These are phyloP conservation scores for Diorhabda elongata DNA, from an alignment of 1,140 invertebrate genomes.

Conservation along the genomic window DNA sequence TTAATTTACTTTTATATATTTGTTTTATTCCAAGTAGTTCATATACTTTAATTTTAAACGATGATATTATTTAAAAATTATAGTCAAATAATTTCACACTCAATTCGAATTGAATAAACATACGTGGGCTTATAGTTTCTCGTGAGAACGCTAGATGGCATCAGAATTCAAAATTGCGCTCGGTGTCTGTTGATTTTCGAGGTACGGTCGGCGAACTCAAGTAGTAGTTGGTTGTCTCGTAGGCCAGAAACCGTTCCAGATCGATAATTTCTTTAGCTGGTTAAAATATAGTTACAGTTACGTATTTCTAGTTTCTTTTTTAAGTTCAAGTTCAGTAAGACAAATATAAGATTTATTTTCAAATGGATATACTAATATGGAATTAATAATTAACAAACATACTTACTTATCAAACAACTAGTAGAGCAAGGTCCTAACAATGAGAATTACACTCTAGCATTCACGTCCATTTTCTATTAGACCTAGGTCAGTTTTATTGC, in stretches of 20 bases:
- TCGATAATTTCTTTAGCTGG: background rate
- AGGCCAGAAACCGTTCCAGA: background rate
- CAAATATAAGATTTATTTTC: background rate
- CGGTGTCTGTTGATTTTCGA: conserved; percentile 1
- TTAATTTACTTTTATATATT: background rate
- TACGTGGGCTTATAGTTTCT: background rate
- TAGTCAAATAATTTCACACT: background rate
- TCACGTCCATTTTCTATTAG: too few relatives aligned
- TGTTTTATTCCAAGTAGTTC: too few relatives aligned
- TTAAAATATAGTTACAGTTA: too few relatives aligned
- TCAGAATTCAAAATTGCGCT: conserved; percentile 10
- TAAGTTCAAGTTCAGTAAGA: conserved; percentile 8
- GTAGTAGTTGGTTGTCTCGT: background rate
- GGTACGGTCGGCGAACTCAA: conserved; percentile 11
- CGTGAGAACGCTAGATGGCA: conserved; percentile 13
- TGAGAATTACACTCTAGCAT: too few relatives aligned
- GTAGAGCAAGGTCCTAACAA: too few relatives aligned
- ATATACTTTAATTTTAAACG: too few relatives aligned
- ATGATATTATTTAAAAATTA: too few relatives aligned
- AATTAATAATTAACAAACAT: too few relatives aligned
- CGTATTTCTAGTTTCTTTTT: too few relatives aligned
- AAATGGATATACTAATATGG: too few relatives aligned
- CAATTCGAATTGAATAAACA: background rate
- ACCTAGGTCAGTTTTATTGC: conserved; percentile 48
- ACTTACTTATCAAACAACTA: too few relatives aligned